Evolutionary conservation across 1,140 invertebrate genomes (phyloP).

Genomic region (Gryllus bimaculatus): DNA sequence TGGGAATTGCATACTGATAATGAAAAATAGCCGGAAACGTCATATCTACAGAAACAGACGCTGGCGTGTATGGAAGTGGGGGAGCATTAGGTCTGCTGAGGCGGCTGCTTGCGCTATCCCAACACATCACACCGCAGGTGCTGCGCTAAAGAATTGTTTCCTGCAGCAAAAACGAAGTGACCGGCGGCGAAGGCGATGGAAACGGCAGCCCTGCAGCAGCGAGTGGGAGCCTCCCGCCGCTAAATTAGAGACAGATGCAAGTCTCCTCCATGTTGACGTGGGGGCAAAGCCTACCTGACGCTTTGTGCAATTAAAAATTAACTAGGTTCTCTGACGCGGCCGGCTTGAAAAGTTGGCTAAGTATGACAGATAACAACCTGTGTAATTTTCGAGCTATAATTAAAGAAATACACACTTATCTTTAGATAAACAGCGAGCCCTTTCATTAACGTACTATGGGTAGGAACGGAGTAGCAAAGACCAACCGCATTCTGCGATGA

Average conservation of each 20-base stretch:
- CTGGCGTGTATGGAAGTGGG: no score
- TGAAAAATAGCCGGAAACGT: no score
- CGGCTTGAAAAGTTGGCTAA: background rate
- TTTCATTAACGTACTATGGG: background rate
- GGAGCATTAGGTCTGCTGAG: no score
- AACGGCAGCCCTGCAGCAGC: background rate
- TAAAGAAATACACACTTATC: background rate
- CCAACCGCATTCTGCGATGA: no score
- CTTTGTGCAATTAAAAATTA: background rate
- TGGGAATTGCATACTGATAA: no score
- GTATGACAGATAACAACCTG: background rate
- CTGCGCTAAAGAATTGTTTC: no score
- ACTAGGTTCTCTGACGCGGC: background rate
- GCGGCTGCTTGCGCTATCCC: no score
- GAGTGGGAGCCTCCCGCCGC: background rate
- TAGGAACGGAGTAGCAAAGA: no score
- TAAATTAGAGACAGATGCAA: background rate
- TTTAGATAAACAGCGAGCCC: background rate
- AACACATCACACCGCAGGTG: no score
- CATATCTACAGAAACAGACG: no score
- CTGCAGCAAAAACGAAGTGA: no score
- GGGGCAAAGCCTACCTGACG: background rate
- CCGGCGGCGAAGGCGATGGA: background rate
- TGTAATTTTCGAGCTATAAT: background rate
- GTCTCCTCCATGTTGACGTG: background rate